Evolutionary conservation across 2,113 vertebrate genomes (phyloP).

Genomic region (Lipophrys pholis): DNA sequence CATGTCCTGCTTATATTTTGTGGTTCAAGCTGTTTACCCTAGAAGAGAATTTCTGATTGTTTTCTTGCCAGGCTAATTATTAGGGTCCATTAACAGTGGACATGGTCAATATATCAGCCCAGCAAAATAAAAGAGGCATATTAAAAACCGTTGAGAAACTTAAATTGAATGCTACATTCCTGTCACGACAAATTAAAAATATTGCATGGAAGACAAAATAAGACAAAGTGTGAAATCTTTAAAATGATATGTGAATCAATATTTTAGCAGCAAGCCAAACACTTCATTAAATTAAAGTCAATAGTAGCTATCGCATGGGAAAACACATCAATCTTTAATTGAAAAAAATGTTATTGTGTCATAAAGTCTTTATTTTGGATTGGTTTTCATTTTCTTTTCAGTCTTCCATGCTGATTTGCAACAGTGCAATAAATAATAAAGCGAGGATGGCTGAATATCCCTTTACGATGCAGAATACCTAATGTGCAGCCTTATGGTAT

Average conservation of each 20-base stretch:
- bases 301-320: background rate
- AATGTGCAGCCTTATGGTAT: background rate
- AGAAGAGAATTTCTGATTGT: background rate
- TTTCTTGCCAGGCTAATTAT: conserved; percentile 10
- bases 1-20: background rate
- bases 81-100: background rate
- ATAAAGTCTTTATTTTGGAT: background rate
- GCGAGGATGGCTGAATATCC: conserved; percentile 12
- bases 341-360: background rate
- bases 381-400: background rate
- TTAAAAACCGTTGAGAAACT: background rate
- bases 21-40: background rate
- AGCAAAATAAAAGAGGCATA: background rate
- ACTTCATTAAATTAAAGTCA: background rate
- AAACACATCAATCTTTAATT: background rate
- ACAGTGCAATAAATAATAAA: conserved; percentile 39
- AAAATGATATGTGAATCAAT: background rate
- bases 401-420: conserved; percentile 3
- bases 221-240: background rate
- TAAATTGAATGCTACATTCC: too few relatives aligned
- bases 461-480: conserved; percentile 12
- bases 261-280: background rate
- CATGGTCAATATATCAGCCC: background rate
- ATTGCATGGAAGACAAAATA: background rate
- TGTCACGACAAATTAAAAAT: background rate